These are phyloP conservation scores for Glaucopsyche alexis DNA, from an alignment of 2,888 invertebrate genomes.

Conservation along the genomic window DNA sequence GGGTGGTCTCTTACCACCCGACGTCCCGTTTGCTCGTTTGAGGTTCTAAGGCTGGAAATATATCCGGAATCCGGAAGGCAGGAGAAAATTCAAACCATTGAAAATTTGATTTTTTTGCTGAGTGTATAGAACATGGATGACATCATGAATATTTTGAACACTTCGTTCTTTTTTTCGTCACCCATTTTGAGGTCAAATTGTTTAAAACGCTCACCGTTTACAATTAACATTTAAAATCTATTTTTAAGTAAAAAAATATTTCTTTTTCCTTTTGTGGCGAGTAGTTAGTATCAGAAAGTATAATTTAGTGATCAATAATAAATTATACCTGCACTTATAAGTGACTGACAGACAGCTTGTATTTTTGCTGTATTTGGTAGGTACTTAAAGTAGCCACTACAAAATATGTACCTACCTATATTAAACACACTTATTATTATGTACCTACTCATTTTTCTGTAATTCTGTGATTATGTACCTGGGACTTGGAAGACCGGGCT, in stretches of 20 bases:
- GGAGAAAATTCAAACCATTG: too few relatives aligned
- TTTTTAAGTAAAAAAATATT: not conserved
- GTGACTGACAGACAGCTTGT: not conserved
- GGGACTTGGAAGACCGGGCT: too few relatives aligned
- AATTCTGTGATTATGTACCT: too few relatives aligned
- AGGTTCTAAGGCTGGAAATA: too few relatives aligned
- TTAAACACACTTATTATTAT: too few relatives aligned
- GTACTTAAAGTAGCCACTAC: too few relatives aligned
- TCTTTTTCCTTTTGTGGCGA: not conserved
- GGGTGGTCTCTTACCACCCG: too few relatives aligned
- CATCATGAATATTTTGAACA: not conserved
- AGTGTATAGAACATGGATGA: not conserved
- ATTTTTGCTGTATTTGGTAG: not conserved
- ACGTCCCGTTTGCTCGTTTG: too few relatives aligned
- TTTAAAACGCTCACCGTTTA: not conserved
- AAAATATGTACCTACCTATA: too few relatives aligned
- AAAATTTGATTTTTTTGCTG: too few relatives aligned
- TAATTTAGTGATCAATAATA: not conserved
- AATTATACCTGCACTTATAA: not conserved
- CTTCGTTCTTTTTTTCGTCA: not conserved
- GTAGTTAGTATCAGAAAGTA: not conserved
- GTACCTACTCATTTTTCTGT: too few relatives aligned
- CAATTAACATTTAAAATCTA: constrained; percentile 1
- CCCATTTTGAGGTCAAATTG: constrained; percentile 1
- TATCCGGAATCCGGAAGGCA: too few relatives aligned